Base-by-base conservation (phyloP, 2,113 vertebrate genomes). In the Zosterops lateralis region DNA sequence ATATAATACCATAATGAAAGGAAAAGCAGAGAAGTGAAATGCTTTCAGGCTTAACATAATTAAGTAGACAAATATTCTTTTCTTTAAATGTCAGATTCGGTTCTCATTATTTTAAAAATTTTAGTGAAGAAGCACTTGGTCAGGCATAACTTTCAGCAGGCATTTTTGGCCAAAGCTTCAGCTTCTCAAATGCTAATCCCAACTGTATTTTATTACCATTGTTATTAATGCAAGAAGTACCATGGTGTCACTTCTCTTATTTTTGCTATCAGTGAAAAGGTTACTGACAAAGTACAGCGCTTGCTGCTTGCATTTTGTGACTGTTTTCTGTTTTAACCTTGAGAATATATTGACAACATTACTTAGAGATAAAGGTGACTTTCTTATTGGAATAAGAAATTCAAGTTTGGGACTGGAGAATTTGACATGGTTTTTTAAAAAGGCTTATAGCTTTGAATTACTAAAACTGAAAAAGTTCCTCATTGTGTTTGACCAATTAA, bases 31-130 rank as follows among this genome's bases (percentile, higher is more conserved):
- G 56, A 34, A 25, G 29, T 66, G 51, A 70, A 91, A 54, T 73
- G 45, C 66, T 94, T 90, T 91, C 73, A 84, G 60, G 67, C 50
- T 87, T 29, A n/a, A 57, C 60, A 48, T 90, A 95, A 95, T 96
- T 87, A 92, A 79, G 74, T 25, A 81, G 93, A 90, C 61, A 88
- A 92, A 65, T 87, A 26, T 65, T 90, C 61, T 87, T 90, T 90
- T 68, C 80, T 77, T 82, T 75, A 94, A 96, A 94, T 96, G 91
- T 92, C 89, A 87, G 40, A 53, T 80, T 84, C 10, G 4, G 62
- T 92, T 87, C 76, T 90, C 38, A 50, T 93, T 93, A 86, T 82
- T 95, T 91, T 67, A 75, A 84, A 70, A 90, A 78, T 13, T 60
- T 84, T 16, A 1, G 7, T 77, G 65, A 57, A 85, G 87, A 80